Percentiles rank a stretch among this genome's conserved stretches.
Conservation (phyloP, 2,113 vertebrate species). For the Diphyllodes magnificus region DNA sequence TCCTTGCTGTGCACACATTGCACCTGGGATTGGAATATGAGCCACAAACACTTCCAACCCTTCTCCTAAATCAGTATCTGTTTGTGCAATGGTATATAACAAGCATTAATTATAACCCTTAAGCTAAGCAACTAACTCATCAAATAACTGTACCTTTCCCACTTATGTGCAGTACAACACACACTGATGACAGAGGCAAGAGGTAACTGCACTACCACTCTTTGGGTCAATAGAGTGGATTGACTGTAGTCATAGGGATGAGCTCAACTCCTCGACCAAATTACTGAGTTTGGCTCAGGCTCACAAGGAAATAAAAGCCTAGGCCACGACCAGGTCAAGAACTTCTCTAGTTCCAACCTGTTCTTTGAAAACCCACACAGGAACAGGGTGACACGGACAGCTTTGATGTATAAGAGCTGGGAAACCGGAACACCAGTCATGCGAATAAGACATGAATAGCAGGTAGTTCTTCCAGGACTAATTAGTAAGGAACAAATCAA, state of each 20-base stretch:
- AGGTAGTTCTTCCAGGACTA: neutral
- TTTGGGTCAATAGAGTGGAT: neutral
- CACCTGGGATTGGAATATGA: neutral
- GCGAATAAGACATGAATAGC: neutral
- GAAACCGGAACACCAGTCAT: neutral
- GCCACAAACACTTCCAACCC: neutral
- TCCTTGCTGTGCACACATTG: neutral
- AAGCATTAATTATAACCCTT: neutral
- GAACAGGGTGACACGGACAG: neutral
- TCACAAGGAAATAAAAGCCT: neutral
- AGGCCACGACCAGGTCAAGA: neutral
- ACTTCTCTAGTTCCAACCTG: neutral
- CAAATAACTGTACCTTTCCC: neutral
- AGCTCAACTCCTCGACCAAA: neutral
- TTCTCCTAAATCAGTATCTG: neutral
- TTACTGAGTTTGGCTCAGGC: neutral
- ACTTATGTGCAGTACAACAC: fast-evolving
- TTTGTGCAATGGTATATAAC: neutral
- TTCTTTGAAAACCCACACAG: neutral
- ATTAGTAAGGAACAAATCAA: neutral
- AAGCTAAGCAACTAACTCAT: neutral
- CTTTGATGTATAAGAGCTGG: neutral
- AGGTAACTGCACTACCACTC: neutral
- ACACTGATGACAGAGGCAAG: neutral
- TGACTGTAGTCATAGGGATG: neutral